Percentiles rank a stretch among this genome's conserved stretches.
These are phyloP conservation scores for Caenorhabditis becei DNA, from an alignment of 2,888 invertebrate species.

Conservation along the genomic window DNA sequence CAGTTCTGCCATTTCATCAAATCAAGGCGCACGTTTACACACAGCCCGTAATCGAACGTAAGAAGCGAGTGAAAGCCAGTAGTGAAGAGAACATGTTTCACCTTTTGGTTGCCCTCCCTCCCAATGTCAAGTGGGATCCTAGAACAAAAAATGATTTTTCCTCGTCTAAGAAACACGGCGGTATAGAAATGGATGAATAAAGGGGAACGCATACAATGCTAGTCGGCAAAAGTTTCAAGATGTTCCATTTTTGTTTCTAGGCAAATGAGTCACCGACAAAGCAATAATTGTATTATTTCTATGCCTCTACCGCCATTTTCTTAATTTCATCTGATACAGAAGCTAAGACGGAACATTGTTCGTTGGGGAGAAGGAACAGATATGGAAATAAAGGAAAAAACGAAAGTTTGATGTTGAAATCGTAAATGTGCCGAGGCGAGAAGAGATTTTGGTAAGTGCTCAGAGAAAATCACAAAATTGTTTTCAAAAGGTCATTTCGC, in stretches of 20 bases:
- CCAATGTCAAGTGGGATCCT: conserved; percentile 57
- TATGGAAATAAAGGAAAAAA: no score
- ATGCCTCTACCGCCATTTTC: background rate
- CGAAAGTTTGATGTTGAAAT: no score
- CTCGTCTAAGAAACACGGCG: conserved; percentile 2
- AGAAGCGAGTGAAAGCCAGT: conserved; percentile 55
- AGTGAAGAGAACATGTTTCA: conserved; percentile 53
- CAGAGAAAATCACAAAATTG: no score
- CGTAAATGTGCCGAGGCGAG: no score
- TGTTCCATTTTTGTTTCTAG: conserved; percentile 18
- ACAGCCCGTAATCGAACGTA: conserved; percentile 52
- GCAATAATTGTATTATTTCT: conserved; percentile 47
- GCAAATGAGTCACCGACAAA: conserved; percentile 40
- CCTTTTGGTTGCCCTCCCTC: conserved; percentile 45
- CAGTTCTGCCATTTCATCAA: conserved; percentile 56
- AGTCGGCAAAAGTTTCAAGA: conserved; percentile 19
- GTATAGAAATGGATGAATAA: conserved; percentile 40
- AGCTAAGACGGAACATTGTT: no score
- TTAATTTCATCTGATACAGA: conserved; percentile 16
- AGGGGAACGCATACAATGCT: conserved; percentile 18
- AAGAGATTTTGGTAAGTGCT: no score
- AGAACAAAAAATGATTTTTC: conserved; percentile 54
- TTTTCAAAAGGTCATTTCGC: no score
- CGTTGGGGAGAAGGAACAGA: conserved; percentile 1
- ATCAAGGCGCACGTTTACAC: conserved; percentile 48